Percentiles rank a stretch among this genome's conserved stretches.
Evolutionary conservation across 2,797 vertebrate species (phyloP).

Genomic region (Phoebastria nigripes): DNA sequence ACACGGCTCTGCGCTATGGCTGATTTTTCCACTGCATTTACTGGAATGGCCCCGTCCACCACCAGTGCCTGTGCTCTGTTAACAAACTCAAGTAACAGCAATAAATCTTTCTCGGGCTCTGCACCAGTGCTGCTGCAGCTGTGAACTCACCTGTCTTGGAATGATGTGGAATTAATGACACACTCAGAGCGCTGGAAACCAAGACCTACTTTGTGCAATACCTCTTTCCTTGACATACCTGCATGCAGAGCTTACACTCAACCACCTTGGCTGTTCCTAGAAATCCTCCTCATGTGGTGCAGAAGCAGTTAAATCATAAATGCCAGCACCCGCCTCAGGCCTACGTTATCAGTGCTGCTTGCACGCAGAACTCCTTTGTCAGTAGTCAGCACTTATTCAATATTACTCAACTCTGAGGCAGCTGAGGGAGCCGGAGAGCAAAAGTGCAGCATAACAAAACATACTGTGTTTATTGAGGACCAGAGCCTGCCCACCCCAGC

Average conservation of each 20-base stretch:
- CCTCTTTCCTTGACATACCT: background rate
- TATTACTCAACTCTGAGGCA: background rate
- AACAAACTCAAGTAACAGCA: background rate
- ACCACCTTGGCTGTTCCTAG: background rate
- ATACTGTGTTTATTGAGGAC: background rate
- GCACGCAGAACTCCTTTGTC: background rate
- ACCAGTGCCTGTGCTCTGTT: background rate
- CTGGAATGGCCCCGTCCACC: background rate
- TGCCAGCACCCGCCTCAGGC: background rate
- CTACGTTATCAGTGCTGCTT: background rate
- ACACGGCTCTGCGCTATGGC: rapidly evolving
- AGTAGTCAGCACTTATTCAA: background rate
- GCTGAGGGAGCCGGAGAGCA: background rate
- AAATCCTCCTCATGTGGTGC: background rate
- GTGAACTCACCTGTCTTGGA: background rate
- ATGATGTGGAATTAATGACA: background rate
- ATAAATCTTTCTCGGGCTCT: background rate
- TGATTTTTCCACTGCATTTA: background rate
- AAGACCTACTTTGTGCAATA: background rate
- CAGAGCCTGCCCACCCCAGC: background rate
- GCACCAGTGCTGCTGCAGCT: background rate
- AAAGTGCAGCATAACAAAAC: rapidly evolving
- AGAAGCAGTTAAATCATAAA: background rate
- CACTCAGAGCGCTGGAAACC: background rate
- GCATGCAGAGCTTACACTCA: background rate